A percentile compares a stretch with the other conserved stretches of the same genome.
Evolutionary conservation across 2,797 vertebrate species (phyloP).

Genomic region (Ctenochaetus hawaiiensis): DNA sequence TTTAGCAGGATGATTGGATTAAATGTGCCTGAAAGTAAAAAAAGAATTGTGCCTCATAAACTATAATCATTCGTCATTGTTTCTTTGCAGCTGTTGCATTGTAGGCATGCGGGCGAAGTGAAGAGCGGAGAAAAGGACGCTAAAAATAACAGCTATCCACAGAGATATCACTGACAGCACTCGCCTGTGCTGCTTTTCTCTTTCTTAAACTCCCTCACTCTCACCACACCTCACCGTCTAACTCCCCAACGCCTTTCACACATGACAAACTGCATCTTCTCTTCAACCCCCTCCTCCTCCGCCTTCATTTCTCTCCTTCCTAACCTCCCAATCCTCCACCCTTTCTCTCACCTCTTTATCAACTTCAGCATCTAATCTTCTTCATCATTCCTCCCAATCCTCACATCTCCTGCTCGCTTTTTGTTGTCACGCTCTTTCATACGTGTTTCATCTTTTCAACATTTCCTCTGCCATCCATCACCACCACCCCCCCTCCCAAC

Average conservation of each 20-base stretch:
- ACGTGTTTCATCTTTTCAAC: slow-evolving; percentile 42
- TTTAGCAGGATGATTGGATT: slow-evolving; percentile 20
- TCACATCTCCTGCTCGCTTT: not conserved
- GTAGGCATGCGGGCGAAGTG: slow-evolving; percentile 49
- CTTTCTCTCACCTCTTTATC: slow-evolving; percentile 8
- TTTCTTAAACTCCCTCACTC: slow-evolving; percentile 45
- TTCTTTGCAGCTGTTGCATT: slow-evolving; percentile 62
- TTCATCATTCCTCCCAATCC: not conserved
- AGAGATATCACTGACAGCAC: slow-evolving; percentile 66
- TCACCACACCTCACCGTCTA: slow-evolving; percentile 49
- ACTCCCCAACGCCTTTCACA: slow-evolving; percentile 30
- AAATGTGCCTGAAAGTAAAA: slow-evolving; percentile 23
- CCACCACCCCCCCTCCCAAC: slow-evolving; percentile 7
- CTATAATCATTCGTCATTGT: slow-evolving; percentile 55
- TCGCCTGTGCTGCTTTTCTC: slow-evolving; percentile 44
- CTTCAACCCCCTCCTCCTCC: slow-evolving; percentile 18
- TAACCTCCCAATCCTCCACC: slow-evolving; percentile 8
- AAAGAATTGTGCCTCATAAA: slow-evolving; percentile 31
- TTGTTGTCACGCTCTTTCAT: not conserved
- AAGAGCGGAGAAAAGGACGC: slow-evolving; percentile 54
- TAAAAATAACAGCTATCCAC: slow-evolving; percentile 74
- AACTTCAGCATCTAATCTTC: slow-evolving; percentile 11
- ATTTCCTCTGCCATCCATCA: slow-evolving; percentile 35
- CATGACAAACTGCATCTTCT: slow-evolving; percentile 22
- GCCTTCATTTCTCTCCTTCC: slow-evolving; percentile 15